Conservation (phyloP, 30 jellyfish, hydroid and myxozoan genomes). For the Hydra vulgaris region DNA sequence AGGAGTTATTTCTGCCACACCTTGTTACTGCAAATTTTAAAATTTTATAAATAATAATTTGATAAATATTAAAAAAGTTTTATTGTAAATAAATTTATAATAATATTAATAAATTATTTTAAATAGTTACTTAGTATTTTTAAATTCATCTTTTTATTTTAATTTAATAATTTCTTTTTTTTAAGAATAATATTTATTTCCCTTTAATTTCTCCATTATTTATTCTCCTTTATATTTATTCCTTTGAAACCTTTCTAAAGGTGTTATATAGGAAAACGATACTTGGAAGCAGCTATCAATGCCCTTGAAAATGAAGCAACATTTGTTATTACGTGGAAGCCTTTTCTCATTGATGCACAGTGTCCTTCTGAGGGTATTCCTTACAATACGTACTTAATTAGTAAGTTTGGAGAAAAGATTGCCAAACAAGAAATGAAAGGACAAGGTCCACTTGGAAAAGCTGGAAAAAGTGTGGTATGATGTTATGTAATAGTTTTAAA, state of each 20-base stretch:
- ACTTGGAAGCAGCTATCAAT: conserved; percentile 60
- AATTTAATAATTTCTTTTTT: no score
- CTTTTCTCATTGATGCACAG: conserved; percentile 57
- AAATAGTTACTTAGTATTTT: no score
- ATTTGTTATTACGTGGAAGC: conserved; percentile 69
- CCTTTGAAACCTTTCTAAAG: conserved; percentile 21
- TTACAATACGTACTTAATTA: conserved; percentile 38
- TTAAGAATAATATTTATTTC: no score
- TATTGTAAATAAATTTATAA: no score
- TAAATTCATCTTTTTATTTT: no score
- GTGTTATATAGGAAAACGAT: conserved; percentile 85
- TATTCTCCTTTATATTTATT: not conserved
- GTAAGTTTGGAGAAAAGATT: conserved; percentile 64
- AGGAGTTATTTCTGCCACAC: no score
- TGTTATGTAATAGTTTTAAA: not conserved
- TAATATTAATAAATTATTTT: no score
- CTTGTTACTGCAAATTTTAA: no score
- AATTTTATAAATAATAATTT: no score
- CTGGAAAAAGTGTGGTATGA: conserved; percentile 58
- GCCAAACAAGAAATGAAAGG: conserved; percentile 56
- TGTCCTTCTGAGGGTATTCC: conserved; percentile 78
- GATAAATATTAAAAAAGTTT: no score
- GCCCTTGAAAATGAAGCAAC: conserved; percentile 43
- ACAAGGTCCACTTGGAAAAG: conserved; percentile 48
- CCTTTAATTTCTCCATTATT: no score